These are phyloP conservation scores for Chrysogorgia sp. DNA, from an alignment of 92 coral and sea anemone genomes.

Conservation along the genomic window DNA sequence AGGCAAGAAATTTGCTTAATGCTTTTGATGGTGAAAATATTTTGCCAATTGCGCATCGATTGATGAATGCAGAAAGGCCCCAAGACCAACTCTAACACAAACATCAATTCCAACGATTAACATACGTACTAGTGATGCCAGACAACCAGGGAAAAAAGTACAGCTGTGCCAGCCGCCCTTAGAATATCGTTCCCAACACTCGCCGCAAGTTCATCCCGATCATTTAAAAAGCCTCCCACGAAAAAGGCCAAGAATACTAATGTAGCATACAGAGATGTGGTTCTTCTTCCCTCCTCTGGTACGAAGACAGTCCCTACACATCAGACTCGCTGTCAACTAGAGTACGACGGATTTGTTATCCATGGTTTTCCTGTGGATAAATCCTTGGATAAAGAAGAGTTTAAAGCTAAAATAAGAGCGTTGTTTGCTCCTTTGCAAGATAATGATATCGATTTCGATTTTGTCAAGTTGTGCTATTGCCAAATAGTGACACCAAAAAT, in stretches of 20 bases:
- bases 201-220: constrained; percentile 22
- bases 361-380: constrained; percentile 56
- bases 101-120: constrained; percentile 22
- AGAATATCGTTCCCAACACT: constrained; percentile 59
- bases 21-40: constrained; percentile 41
- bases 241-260: constrained; percentile 43
- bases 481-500: constrained; percentile 60
- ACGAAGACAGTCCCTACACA: constrained; percentile 61
- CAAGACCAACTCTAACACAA: constrained; percentile 7
- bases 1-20: constrained; percentile 52
- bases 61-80: constrained; percentile 32
- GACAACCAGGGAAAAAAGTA: constrained; percentile 8
- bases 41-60: constrained; percentile 50
- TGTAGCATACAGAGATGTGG: constrained; percentile 53
- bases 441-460: constrained; percentile 30
- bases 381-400: constrained; percentile 49
- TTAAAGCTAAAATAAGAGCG: constrained; percentile 50
- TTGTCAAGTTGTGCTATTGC: constrained; percentile 58
- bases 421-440: constrained; percentile 49
- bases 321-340: constrained; percentile 56
- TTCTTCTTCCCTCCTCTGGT: constrained; percentile 54
- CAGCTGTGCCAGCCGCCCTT: constrained; percentile 49
- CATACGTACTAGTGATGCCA: not conserved
- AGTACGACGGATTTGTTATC: constrained; percentile 52
- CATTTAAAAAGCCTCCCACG: constrained; percentile 51